Evolutionary conservation across 2,113 vertebrate genomes (phyloP).

Genomic region (Phocoena sinus): DNA sequence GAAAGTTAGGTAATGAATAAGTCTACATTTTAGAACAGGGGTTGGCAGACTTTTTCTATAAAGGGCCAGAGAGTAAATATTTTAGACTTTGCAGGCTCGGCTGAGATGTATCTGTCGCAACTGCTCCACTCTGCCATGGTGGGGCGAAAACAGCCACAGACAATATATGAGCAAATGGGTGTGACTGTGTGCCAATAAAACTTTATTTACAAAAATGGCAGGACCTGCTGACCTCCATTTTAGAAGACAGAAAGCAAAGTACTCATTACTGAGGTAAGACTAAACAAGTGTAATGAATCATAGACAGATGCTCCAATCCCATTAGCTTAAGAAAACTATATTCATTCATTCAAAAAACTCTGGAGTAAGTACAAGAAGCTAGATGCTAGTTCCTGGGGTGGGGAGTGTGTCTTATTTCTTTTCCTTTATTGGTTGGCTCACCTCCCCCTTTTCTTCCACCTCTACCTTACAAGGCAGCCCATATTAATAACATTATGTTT

Average conservation of each 20-base stretch:
- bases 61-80: neutral
- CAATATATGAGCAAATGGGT: neutral
- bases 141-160: neutral
- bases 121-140: neutral
- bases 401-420: neutral
- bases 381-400: neutral
- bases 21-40: neutral
- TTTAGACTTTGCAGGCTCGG: neutral
- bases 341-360: neutral
- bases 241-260: neutral
- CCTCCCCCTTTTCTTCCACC: neutral
- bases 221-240: neutral
- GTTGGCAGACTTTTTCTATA: neutral
- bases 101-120: too few species aligned
- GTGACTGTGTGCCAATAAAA: neutral
- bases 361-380: neutral
- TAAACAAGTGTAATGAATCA: neutral
- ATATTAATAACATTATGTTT: neutral
- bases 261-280: neutral
- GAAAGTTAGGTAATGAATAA: neutral
- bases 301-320: neutral
- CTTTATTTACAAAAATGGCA: neutral
- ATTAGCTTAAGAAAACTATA: neutral
- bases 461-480: neutral
- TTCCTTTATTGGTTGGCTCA: neutral